These are phyloP conservation scores for Latrodectus geometricus DNA, from an alignment of 1,140 invertebrate genomes.

Conservation along the genomic window DNA sequence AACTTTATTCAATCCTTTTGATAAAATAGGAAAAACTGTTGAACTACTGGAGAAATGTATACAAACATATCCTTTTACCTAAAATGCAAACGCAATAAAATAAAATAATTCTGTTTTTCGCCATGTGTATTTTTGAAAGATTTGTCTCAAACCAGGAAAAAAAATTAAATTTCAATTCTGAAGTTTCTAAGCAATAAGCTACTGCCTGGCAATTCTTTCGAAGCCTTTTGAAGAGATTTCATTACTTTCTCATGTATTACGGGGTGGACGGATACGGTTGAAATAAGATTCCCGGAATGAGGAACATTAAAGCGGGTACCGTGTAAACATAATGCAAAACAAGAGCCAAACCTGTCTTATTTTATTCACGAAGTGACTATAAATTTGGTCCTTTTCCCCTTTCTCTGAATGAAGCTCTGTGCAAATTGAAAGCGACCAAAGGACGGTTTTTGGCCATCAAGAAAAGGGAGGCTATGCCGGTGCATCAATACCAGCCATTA, in stretches of 20 bases:
- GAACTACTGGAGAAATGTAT: too few species aligned
- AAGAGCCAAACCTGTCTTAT: constrained; percentile 58
- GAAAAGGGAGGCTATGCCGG: constrained; percentile 24
- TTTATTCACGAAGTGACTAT: constrained; percentile 56
- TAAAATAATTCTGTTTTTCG: too few species aligned
- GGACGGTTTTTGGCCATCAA: constrained; percentile 43
- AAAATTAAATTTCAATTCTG: constrained; percentile 51
- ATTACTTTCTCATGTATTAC: constrained; percentile 59
- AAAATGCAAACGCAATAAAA: too few species aligned
- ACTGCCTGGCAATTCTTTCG: constrained; percentile 5
- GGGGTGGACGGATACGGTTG: constrained; percentile 37
- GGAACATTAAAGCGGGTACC: constrained; percentile 58
- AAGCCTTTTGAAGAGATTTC: constrained; percentile 32
- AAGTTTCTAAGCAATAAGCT: constrained; percentile 46
- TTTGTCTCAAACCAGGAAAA: not conserved
- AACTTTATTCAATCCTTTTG: too few species aligned
- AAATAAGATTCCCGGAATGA: constrained; percentile 50
- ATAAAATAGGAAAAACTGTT: too few species aligned
- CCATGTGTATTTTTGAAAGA: too few species aligned
- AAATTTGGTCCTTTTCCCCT: constrained; percentile 56
- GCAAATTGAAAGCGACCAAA: constrained; percentile 57
- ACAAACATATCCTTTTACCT: too few species aligned
- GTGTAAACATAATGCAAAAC: constrained; percentile 61
- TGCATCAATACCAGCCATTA: constrained; percentile 54
- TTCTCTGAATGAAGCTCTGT: constrained; percentile 56